Conservation (phyloP, 2,113 vertebrate genomes). For the Micronycteris hirsuta region DNA sequence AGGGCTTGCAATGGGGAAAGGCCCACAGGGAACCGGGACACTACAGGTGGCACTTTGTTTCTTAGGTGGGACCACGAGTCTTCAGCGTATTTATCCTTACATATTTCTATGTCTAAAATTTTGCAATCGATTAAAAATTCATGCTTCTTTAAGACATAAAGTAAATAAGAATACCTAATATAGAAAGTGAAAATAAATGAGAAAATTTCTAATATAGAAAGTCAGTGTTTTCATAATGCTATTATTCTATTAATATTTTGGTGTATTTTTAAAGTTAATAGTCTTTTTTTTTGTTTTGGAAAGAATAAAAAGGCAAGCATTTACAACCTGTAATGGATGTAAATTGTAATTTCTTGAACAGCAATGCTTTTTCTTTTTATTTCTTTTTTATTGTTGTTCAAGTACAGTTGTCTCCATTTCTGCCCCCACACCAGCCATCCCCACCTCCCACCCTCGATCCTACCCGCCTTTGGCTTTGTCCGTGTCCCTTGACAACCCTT, state of each 20-base stretch:
- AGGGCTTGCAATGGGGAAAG: background rate
- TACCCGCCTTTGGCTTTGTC: too few species aligned
- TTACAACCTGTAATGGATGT: slow-evolving; percentile 99
- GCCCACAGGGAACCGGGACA: background rate
- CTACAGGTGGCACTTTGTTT: background rate
- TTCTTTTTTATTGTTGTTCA: too few species aligned
- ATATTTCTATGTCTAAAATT: slow-evolving; percentile 11
- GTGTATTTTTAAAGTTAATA: slow-evolving; percentile 89
- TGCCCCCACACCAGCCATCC: too few species aligned
- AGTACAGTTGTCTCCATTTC: too few species aligned
- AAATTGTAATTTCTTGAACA: slow-evolving; percentile 91
- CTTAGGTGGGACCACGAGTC: background rate
- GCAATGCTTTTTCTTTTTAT: background rate
- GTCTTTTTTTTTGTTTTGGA: slow-evolving; percentile 99
- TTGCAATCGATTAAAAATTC: background rate
- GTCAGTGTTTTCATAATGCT: background rate
- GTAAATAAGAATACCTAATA: background rate
- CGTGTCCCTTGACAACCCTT: too few species aligned
- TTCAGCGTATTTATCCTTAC: background rate
- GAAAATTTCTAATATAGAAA: background rate
- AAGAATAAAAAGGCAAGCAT: slow-evolving; percentile 95
- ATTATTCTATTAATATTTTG: background rate
- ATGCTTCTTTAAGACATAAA: background rate
- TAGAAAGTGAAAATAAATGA: background rate
- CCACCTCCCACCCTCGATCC: too few species aligned